Percentiles rank a stretch among this genome's conserved stretches.
Evolutionary conservation across 2,888 invertebrate genomes (phyloP).

Genomic region (Drosophila gaucha): DNA sequence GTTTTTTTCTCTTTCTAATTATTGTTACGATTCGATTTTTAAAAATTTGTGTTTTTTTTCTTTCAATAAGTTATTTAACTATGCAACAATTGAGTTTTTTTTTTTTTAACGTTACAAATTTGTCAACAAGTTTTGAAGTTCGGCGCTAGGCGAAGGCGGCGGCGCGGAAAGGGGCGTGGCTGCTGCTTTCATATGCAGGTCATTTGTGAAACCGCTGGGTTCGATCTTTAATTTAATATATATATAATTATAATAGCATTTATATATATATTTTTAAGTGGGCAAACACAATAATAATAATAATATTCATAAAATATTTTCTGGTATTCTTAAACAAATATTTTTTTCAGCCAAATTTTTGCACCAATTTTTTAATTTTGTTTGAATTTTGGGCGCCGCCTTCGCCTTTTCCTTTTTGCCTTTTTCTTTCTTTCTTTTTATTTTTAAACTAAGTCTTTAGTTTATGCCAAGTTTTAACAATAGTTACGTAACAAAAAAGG

Average conservation of each 20-base stretch:
- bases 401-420: conserved; percentile 7
- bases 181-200: conserved; percentile 71
- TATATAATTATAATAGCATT: neutral
- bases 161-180: conserved; percentile 1
- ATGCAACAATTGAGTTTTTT: conserved; percentile 71
- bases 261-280: conserved; percentile 32
- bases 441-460: conserved; percentile 16
- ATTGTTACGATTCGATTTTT: conserved; percentile 77
- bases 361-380: conserved; percentile 30
- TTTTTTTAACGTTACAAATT: conserved; percentile 59
- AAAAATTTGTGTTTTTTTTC: conserved; percentile 54
- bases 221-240: conserved; percentile 31
- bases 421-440: conserved; percentile 6
- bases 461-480: conserved; percentile 62
- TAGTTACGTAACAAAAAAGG: conserved; percentile 31
- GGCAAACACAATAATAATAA: conserved; percentile 58
- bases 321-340: no score
- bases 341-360: conserved; percentile 39
- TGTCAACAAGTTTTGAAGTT: conserved; percentile 63
- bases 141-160: conserved; percentile 5
- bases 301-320: conserved; percentile 18
- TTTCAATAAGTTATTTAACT: conserved; percentile 52
- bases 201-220: conserved; percentile 81
- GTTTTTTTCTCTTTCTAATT: conserved; percentile 58
- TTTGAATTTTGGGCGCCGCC: conserved; percentile 30